Evolutionary conservation across 53 echinoderm and acorn worm genomes (phyloP).

Genomic region (Temnopleurus reevesii): DNA sequence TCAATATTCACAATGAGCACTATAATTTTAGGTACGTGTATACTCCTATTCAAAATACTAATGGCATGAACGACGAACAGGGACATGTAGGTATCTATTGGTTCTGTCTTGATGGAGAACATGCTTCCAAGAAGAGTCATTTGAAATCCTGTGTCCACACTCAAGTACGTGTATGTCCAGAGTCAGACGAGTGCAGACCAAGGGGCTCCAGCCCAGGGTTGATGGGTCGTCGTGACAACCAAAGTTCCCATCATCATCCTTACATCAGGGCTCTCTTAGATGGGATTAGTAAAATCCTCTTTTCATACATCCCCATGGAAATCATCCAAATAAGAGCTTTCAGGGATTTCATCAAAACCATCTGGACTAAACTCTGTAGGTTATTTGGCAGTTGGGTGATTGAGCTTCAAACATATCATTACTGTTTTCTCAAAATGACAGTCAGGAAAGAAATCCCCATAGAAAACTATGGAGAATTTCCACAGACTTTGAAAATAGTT

Average conservation of each 20-base stretch:
- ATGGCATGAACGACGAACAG: neutral
- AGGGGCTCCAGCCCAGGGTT: neutral
- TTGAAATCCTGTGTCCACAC: slow-evolving; percentile 10
- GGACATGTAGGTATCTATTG: neutral
- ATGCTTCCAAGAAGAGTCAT: neutral
- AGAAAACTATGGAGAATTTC: too few species aligned
- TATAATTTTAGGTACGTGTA: too few species aligned
- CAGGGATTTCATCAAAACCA: too few species aligned
- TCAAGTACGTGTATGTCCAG: neutral
- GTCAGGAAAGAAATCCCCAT: too few species aligned
- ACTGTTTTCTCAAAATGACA: too few species aligned
- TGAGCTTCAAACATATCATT: too few species aligned
- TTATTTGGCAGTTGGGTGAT: too few species aligned
- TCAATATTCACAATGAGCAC: too few species aligned
- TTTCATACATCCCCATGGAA: slow-evolving; percentile 12
- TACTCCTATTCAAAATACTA: neutral
- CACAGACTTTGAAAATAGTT: too few species aligned
- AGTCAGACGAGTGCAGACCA: slow-evolving; percentile 18
- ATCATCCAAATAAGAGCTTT: neutral
- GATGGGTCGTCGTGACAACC: slow-evolving; percentile 25
- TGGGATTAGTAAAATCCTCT: slow-evolving; percentile 12
- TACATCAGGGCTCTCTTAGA: neutral
- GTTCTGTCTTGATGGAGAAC: neutral
- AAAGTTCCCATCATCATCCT: neutral
- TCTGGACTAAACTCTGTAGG: too few species aligned